Base-by-base conservation (phyloP, 2,113 vertebrate species). In the Gallinago paraguaiae region DNA sequence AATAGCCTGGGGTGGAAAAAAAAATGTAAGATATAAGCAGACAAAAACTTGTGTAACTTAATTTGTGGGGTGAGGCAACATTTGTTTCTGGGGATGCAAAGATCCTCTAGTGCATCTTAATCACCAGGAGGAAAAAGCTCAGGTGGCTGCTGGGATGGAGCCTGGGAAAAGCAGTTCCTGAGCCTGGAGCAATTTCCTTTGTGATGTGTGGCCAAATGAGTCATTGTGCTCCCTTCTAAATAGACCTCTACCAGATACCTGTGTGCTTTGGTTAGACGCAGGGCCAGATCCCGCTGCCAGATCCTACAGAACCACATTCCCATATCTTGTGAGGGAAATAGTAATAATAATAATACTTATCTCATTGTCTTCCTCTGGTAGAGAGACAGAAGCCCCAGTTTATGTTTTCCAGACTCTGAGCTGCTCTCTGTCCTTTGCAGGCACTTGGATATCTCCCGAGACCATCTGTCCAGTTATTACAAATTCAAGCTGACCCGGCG, bases 401-500 rank as follows among this genome's bases (percentile, higher is more conserved):
- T 46, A n/a, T 9, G n/a, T 45, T 92, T 88, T 57, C 83, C 71
- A 87, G 69, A 60, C 51, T 86, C 88, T 97, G 96, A 98, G 89
- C 72, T 88, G 8, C 30, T 39, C 15, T 64, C 63, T 95, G 3
- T 86, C 22, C 1, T 86, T 90, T 88, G 31, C 95, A 99, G 99
- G 96, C 99, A 99, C 91, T 96, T 99, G 90, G 99, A 99, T 95
- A 98, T 99, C 93, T 99, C 99, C 6, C 97, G 99, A 39, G 99
- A 99, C 95, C 98, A 98, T 92, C 98, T 98, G 50, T 98, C 98
- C 71, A 98, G 98, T 75, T 98, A 98, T 33, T 98, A 98, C 77
- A 99, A 99, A 94, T 99, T 99, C 95, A 99, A 99, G 97, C 98
- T 99, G 97, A 99, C 98, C 23, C 98, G 98, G 90, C 98, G 99